Percentiles rank a stretch among this genome's conserved stretches.
Conservation (phyloP, 2,888 invertebrate species). For the Cyaniris semiargus region DNA sequence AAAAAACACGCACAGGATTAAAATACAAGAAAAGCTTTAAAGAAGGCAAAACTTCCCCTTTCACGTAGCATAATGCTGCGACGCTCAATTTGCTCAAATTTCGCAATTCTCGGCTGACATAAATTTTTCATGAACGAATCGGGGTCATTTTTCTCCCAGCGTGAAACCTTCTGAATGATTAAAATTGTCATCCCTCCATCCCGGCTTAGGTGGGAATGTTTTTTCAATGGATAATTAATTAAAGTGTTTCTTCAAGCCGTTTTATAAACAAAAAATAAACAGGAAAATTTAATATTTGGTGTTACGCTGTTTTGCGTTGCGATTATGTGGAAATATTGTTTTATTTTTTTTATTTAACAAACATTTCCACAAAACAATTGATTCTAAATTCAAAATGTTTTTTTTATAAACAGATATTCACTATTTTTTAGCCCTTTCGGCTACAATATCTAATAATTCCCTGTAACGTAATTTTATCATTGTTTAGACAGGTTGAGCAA, state of each 20-base stretch:
- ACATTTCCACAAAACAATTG: no score
- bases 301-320: not conserved
- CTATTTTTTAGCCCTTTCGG: not conserved
- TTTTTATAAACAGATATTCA: not conserved
- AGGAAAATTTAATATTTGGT: not conserved
- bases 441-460: not conserved
- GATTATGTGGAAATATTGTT: no score
- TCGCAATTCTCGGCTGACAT: not conserved
- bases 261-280: not conserved
- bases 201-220: constrained; percentile 19
- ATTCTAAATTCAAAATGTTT: not conserved
- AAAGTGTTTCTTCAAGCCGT: not conserved
- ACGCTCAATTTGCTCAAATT: constrained; percentile 26
- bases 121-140: constrained; percentile 27
- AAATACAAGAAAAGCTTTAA: not conserved
- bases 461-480: constrained; percentile 52
- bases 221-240: constrained; percentile 29
- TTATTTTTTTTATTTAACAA: no score
- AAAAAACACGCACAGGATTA: not conserved
- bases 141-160: constrained; percentile 26
- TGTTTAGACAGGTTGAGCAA: constrained; percentile 60
- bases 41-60: not conserved
- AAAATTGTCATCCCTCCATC: constrained; percentile 19
- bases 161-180: constrained; percentile 27
- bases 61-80: constrained; percentile 2